These are phyloP conservation scores for Lepidurus packardi DNA, from an alignment of 1,140 invertebrate genomes.

Conservation along the genomic window DNA sequence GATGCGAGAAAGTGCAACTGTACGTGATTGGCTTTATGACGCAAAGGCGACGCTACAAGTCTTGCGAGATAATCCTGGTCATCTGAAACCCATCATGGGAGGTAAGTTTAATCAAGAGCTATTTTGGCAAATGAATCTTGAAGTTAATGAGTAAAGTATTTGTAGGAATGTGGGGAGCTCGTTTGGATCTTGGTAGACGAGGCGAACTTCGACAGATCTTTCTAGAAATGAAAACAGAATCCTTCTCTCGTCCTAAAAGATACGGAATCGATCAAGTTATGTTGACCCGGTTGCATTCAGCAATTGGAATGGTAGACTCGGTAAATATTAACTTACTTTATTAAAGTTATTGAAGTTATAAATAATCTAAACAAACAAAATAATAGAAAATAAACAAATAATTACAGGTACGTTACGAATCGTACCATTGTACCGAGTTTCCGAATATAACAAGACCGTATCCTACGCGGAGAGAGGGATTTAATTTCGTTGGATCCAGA, in stretches of 20 bases:
- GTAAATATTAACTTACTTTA: too few species aligned
- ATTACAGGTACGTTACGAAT: background rate
- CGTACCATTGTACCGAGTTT: slow-evolving; percentile 1
- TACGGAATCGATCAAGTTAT: background rate
- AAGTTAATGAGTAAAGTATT: background rate
- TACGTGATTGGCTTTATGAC: slow-evolving; percentile 35
- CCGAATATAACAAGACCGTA: background rate
- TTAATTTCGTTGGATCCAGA: background rate
- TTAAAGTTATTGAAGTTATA: too few species aligned
- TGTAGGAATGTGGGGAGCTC: slow-evolving; percentile 33
- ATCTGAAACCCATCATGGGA: slow-evolving; percentile 27
- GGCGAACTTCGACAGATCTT: background rate
- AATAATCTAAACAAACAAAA: too few species aligned
- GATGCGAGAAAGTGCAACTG: slow-evolving; percentile 33
- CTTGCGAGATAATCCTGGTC: slow-evolving; percentile 36
- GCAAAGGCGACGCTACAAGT: slow-evolving; percentile 35
- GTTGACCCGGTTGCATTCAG: background rate
- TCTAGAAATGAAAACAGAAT: background rate
- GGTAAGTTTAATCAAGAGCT: slow-evolving; percentile 13
- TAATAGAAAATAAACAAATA: too few species aligned
- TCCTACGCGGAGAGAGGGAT: background rate
- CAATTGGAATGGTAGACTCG: slow-evolving; percentile 11
- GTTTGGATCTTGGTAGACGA: background rate
- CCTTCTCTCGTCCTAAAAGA: background rate
- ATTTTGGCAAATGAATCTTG: background rate